A percentile compares a stretch with the other conserved stretches of the same genome.
Conservation (phyloP, 2,797 vertebrate genomes). For the Pseudocheirus occidentalis region DNA sequence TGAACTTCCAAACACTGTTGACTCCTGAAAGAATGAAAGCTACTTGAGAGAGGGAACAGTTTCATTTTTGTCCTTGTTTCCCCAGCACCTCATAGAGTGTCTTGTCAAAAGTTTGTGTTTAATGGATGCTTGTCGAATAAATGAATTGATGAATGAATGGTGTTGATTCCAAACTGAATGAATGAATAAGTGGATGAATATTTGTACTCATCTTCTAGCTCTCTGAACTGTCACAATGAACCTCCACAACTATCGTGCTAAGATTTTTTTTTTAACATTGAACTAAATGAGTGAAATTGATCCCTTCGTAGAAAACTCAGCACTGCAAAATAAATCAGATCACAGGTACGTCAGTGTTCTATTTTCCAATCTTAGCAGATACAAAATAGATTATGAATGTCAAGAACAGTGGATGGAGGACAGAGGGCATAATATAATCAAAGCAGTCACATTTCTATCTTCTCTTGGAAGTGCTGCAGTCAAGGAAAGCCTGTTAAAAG, state of each 20-base stretch:
- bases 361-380: neutral
- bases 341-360: neutral
- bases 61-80: neutral
- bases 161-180: neutral
- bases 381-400: neutral
- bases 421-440: too few relatives aligned
- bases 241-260: neutral
- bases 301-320: neutral
- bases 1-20: neutral
- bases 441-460: neutral
- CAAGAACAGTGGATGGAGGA: neutral
- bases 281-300: conserved; percentile 4
- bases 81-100: neutral
- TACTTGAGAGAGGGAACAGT: neutral
- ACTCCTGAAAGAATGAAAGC: neutral
- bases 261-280: neutral
- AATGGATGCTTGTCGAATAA: neutral
- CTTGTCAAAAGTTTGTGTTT: neutral
- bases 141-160: neutral
- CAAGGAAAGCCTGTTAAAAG: neutral
- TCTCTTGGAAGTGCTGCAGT: neutral
- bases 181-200: neutral
- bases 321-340: neutral
- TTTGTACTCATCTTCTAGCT: neutral
- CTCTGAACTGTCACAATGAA: neutral